These are phyloP conservation scores for Pipistrellus pipistrellus DNA, from an alignment of 2,797 vertebrate genomes.

Conservation along the genomic window DNA sequence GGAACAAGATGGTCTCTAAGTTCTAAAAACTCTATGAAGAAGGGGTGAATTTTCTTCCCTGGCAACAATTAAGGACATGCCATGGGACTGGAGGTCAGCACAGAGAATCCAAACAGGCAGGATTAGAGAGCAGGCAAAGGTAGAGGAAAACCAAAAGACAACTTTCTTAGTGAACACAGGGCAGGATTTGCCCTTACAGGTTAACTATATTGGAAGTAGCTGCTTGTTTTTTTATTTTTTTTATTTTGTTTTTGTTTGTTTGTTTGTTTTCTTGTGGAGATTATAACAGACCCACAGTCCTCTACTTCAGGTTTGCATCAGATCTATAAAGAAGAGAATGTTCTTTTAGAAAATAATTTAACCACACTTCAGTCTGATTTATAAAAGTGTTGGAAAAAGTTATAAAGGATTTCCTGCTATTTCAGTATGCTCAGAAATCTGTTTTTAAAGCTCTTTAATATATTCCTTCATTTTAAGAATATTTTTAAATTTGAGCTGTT, in stretches of 20 bases:
- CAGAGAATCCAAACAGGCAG: conserved; percentile 25
- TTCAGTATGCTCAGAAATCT: conserved; percentile 58
- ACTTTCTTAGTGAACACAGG: conserved; percentile 36
- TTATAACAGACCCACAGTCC: not conserved
- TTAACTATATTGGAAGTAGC: conserved; percentile 30
- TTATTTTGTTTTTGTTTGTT: conserved; percentile 5
- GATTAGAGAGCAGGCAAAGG: conserved; percentile 36
- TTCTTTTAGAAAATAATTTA: conserved; percentile 56
- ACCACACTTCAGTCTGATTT: conserved; percentile 19
- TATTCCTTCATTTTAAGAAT: conserved; percentile 62
- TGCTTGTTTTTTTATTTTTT: not conserved
- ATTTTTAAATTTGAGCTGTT: conserved; percentile 61
- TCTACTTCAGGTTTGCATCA: not conserved
- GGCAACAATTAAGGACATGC: conserved; percentile 22
- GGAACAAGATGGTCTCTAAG: conserved; percentile 7
- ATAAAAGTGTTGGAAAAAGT: conserved; percentile 37
- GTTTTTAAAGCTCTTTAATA: not conserved
- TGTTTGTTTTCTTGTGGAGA: conserved; percentile 31
- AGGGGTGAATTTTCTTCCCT: conserved; percentile 10
- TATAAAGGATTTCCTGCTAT: conserved; percentile 48
- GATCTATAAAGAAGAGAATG: conserved; percentile 33
- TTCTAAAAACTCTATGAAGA: conserved; percentile 41
- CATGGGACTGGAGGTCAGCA: not conserved
- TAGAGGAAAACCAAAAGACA: conserved; percentile 19
- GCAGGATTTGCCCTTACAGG: conserved; percentile 34